Conservation (phyloP, 2,888 invertebrate species). For the Phoenoteleia sp. region DNA sequence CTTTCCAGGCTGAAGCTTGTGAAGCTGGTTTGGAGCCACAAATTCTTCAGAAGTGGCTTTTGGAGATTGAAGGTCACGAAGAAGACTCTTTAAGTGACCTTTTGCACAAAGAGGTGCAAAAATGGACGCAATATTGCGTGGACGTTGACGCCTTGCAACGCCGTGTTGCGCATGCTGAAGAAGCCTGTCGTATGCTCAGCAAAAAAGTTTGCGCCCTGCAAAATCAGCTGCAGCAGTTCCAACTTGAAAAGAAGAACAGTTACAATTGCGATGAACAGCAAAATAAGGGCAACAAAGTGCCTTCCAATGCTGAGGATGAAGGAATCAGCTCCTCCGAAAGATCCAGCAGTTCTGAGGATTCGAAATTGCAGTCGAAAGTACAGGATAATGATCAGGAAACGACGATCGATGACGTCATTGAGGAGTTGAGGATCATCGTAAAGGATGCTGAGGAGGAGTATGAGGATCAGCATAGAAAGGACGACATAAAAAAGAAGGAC, state of each 20-base stretch:
- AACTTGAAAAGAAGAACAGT: slow-evolving; percentile 81
- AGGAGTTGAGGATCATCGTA: slow-evolving; percentile 94
- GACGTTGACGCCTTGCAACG: slow-evolving; percentile 93
- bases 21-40: slow-evolving; percentile 85
- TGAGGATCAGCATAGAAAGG: slow-evolving; percentile 85
- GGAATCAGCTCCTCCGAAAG: slow-evolving; percentile 95
- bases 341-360: slow-evolving; percentile 91
- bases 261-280: slow-evolving; percentile 78
- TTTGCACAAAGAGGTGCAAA: slow-evolving; percentile 89
- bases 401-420: slow-evolving; percentile 95
- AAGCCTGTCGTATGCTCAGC: slow-evolving; percentile 83
- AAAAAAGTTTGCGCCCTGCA: slow-evolving; percentile 83
- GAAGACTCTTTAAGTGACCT: slow-evolving; percentile 82
- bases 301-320: slow-evolving; percentile 95
- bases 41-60: slow-evolving; percentile 83
- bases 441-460: slow-evolving; percentile 92
- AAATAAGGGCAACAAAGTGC: slow-evolving; percentile 85
- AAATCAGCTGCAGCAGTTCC: slow-evolving; percentile 81
- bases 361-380: slow-evolving; percentile 77
- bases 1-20: slow-evolving; percentile 85
- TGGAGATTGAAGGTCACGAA: slow-evolving; percentile 80
- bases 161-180: slow-evolving; percentile 90
- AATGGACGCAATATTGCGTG: slow-evolving; percentile 92
- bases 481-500: slow-evolving; percentile 56
- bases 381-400: slow-evolving; percentile 92